Evolutionary conservation across 2,888 invertebrate genomes (phyloP).

Genomic region (Tipula helvola): DNA sequence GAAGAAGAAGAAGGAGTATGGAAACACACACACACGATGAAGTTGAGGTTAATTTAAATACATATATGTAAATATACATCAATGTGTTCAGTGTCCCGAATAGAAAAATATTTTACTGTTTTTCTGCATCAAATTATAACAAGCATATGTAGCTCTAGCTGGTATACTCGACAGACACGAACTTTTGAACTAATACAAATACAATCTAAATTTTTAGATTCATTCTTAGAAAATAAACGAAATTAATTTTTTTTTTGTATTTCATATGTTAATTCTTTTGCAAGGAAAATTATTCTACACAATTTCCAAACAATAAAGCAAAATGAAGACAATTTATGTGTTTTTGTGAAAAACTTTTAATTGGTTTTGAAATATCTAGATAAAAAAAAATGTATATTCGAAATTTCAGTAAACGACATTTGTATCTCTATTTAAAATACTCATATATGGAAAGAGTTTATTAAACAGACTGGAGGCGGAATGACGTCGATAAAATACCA

Average conservation of each 20-base stretch:
- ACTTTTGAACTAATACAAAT: background rate
- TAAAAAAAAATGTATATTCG: background rate
- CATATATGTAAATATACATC: too few species aligned
- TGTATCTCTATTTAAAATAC: background rate
- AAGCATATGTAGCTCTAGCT: background rate
- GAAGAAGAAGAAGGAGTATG: too few species aligned
- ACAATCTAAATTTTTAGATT: background rate
- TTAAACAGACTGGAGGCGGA: background rate
- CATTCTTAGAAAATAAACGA: background rate
- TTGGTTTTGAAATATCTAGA: background rate
- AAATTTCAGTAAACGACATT: too few species aligned
- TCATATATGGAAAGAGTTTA: background rate
- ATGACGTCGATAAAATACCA: background rate
- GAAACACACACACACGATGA: too few species aligned
- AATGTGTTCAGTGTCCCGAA: too few species aligned
- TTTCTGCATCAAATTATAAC: background rate
- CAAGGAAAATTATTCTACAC: background rate
- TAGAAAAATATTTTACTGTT: too few species aligned
- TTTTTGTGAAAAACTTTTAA: background rate
- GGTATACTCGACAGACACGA: background rate
- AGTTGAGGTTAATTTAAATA: too few species aligned
- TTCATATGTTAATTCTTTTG: background rate
- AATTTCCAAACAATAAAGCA: background rate
- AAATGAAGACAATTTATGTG: background rate
- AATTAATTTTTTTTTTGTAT: background rate